Evolutionary conservation across 2,888 invertebrate species (phyloP).

Genomic region (Microdon myrmicae): DNA sequence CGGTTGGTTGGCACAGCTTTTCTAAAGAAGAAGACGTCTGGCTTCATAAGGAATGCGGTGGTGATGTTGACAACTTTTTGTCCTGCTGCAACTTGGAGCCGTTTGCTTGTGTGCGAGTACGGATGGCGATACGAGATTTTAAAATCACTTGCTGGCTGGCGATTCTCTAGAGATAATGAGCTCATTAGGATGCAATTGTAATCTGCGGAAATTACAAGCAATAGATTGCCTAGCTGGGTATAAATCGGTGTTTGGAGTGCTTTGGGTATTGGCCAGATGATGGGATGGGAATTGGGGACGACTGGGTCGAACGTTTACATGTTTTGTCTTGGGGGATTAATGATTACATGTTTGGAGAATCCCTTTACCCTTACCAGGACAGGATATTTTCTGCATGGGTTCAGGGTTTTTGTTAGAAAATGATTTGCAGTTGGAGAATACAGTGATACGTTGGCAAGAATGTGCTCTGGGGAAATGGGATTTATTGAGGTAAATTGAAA

Average conservation of each 20-base stretch:
- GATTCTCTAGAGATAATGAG: slow-evolving; percentile 27
- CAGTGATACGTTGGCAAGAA: too few species aligned
- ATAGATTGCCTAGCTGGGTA: slow-evolving; percentile 23
- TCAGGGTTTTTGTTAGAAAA: too few species aligned
- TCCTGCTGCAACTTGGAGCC: slow-evolving; percentile 24
- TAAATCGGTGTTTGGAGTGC: slow-evolving; percentile 31
- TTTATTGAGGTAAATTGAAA: too few species aligned
- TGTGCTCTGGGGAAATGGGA: too few species aligned
- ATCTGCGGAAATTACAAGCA: slow-evolving; percentile 25
- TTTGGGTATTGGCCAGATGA: slow-evolving; percentile 24
- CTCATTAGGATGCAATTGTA: slow-evolving; percentile 42
- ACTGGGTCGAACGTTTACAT: too few species aligned
- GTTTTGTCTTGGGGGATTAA: too few species aligned
- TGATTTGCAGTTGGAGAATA: too few species aligned
- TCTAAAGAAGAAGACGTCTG: slow-evolving; percentile 37
- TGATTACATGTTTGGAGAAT: too few species aligned
- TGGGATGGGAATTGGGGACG: too few species aligned
- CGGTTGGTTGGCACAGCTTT: slow-evolving; percentile 8
- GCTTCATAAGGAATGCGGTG: slow-evolving; percentile 41
- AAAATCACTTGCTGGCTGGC: slow-evolving; percentile 1
- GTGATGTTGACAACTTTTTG: slow-evolving; percentile 51
- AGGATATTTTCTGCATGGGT: too few species aligned
- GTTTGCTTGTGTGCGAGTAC: slow-evolving; percentile 9
- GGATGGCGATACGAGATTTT: slow-evolving; percentile 7
- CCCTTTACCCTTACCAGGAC: too few species aligned